Conservation (phyloP, 2,888 invertebrate genomes). For the Sinelater perroti region DNA sequence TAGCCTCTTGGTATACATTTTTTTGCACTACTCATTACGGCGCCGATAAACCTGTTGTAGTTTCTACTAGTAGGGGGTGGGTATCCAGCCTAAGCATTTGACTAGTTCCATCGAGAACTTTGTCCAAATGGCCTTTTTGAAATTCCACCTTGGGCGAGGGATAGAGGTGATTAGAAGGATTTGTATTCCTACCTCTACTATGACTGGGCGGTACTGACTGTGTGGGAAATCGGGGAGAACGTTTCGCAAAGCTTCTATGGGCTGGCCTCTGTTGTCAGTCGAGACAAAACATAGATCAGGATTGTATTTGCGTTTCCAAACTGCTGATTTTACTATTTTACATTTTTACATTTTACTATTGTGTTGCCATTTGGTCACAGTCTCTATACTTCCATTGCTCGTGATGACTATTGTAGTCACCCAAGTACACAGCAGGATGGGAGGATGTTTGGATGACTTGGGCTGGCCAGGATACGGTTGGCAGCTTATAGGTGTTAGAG, state of each 20-base stretch:
- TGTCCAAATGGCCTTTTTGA: too few relatives aligned
- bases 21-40: too few relatives aligned
- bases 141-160: slow-evolving; percentile 5
- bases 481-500: background rate
- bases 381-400: background rate
- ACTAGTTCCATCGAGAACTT: background rate
- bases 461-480: slow-evolving; percentile 2
- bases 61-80: background rate
- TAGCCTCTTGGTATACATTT: background rate
- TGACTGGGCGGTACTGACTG: background rate
- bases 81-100: background rate
- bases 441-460: slow-evolving; percentile 1
- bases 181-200: slow-evolving; percentile 2
- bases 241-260: too few relatives aligned
- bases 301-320: too few relatives aligned
- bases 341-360: slow-evolving; percentile 1
- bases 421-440: too few relatives aligned
- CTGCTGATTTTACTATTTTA: too few relatives aligned
- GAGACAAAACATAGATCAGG: too few relatives aligned
- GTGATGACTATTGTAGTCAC: too few relatives aligned
- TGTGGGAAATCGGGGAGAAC: background rate
- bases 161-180: slow-evolving; percentile 6
- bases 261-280: too few relatives aligned
- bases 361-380: background rate
- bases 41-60: too few relatives aligned